Percentiles rank a stretch among this genome's conserved stretches.
Evolutionary conservation across 2,888 invertebrate species (phyloP).

Genomic region (Gryllus longicercus): DNA sequence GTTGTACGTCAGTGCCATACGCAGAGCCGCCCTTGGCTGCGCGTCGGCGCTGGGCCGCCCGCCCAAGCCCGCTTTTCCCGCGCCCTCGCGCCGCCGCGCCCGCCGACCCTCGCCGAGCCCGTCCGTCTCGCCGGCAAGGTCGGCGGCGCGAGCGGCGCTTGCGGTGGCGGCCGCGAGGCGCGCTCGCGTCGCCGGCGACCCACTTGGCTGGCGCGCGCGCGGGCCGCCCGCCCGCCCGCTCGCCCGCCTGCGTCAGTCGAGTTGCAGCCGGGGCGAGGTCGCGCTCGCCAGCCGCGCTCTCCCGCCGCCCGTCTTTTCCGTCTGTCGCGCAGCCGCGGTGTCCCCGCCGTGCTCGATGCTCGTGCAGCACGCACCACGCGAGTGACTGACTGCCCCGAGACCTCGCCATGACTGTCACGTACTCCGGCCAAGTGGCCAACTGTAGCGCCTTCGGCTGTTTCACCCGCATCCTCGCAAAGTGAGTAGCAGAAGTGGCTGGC

Average conservation of each 20-base stretch:
- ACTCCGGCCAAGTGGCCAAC: background rate
- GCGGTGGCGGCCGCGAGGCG: background rate
- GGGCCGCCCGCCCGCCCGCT: background rate
- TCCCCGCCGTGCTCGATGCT: too few relatives aligned
- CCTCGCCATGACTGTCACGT: background rate
- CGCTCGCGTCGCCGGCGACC: background rate
- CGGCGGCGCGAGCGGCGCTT: too few relatives aligned
- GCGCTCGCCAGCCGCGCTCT: background rate
- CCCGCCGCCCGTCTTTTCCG: background rate
- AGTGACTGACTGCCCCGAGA: background rate
- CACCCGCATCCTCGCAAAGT: background rate
- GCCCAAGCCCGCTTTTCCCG: too few relatives aligned
- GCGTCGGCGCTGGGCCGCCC: too few relatives aligned
- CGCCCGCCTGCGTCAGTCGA: background rate
- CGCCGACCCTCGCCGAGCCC: too few relatives aligned
- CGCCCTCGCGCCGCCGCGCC: too few relatives aligned
- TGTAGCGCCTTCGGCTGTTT: background rate
- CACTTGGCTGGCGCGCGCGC: background rate
- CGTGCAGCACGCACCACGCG: too few relatives aligned
- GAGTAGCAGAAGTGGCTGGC: background rate
- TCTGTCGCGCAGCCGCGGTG: background rate
- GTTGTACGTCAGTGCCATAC: too few relatives aligned
- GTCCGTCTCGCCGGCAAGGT: too few relatives aligned
- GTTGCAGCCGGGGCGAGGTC: background rate
- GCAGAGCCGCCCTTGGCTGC: too few relatives aligned